phyloP scores from a whole-genome alignment of 2,113 vertebrate species.

The Sapayoa aenigma region DNA sequence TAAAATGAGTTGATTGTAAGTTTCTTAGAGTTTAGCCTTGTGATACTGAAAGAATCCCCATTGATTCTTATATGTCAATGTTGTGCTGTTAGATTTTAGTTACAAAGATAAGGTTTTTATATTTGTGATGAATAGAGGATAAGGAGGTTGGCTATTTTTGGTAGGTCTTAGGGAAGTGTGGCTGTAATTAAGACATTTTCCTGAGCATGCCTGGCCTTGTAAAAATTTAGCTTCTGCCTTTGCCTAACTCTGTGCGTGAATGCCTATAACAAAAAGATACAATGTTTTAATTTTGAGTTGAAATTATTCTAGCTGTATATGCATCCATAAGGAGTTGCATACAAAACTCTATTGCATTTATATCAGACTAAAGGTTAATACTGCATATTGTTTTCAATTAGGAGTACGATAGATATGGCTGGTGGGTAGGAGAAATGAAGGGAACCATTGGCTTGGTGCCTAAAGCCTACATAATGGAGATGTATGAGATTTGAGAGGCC shows the following conservation, averaged over 20 bases:
- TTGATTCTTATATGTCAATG: neutral
- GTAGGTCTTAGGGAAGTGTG: neutral
- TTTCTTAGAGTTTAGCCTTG: neutral
- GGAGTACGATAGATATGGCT: constrained; percentile 95
- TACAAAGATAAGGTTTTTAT: neutral
- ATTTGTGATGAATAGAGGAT: neutral
- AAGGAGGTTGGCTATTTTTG: neutral
- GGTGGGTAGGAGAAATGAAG: constrained; percentile 98
- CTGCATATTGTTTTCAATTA: constrained; percentile 84
- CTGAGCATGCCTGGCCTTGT: constrained; percentile 20
- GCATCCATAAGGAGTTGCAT: constrained; percentile 72
- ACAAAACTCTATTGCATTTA: constrained; percentile 73
- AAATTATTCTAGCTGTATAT: constrained; percentile 69
- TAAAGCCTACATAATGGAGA: constrained; percentile 92
- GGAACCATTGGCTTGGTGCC: constrained; percentile 94
- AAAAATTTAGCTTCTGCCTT: constrained; percentile 58
- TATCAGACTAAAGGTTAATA: constrained; percentile 82
- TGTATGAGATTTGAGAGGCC: constrained; percentile 87
- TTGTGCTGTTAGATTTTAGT: neutral
- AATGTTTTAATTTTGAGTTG: constrained; percentile 71
- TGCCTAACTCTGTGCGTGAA: constrained; percentile 49
- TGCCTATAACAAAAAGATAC: constrained; percentile 55
- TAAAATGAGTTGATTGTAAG: neutral
- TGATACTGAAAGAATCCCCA: neutral
- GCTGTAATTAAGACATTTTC: neutral